Conservation (phyloP, 2,888 invertebrate genomes). For the Ellobium chinense region DNA sequence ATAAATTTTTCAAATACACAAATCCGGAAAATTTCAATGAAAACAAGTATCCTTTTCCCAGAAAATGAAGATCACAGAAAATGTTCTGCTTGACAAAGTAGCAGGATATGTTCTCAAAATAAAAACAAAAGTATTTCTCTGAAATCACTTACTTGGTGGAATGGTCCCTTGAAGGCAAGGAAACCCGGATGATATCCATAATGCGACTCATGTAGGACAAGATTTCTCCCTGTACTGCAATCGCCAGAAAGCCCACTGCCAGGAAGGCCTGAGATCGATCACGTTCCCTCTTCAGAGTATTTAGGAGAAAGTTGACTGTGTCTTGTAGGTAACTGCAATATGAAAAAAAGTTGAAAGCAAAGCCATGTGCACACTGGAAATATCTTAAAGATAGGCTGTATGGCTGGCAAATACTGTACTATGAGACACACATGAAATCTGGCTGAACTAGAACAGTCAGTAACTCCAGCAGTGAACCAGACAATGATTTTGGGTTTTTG, state of each 20-base stretch:
- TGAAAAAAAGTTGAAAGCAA: slow-evolving; percentile 15
- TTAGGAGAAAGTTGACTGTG: slow-evolving; percentile 88
- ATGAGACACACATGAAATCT: no score
- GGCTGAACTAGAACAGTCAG: no score
- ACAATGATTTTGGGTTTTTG: no score
- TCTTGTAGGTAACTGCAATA: slow-evolving; percentile 72
- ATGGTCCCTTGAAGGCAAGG: slow-evolving; percentile 84
- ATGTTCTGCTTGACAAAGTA: no score
- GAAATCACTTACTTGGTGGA: slow-evolving; percentile 75
- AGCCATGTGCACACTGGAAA: no score
- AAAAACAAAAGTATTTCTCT: background rate
- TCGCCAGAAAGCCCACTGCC: slow-evolving; percentile 93
- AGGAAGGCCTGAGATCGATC: slow-evolving; percentile 93
- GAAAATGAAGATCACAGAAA: no score
- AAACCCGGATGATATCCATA: slow-evolving; percentile 89
- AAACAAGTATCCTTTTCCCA: no score
- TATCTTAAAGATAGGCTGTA: no score
- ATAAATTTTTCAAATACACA: no score
- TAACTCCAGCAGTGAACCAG: no score
- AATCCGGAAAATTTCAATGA: no score
- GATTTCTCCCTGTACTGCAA: slow-evolving; percentile 91
- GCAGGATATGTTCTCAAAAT: background rate
- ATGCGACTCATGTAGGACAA: slow-evolving; percentile 89
- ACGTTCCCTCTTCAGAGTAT: slow-evolving; percentile 84
- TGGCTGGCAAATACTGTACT: no score